Base-by-base conservation (phyloP, 1,140 invertebrate species). In the Dreissena polymorpha region DNA sequence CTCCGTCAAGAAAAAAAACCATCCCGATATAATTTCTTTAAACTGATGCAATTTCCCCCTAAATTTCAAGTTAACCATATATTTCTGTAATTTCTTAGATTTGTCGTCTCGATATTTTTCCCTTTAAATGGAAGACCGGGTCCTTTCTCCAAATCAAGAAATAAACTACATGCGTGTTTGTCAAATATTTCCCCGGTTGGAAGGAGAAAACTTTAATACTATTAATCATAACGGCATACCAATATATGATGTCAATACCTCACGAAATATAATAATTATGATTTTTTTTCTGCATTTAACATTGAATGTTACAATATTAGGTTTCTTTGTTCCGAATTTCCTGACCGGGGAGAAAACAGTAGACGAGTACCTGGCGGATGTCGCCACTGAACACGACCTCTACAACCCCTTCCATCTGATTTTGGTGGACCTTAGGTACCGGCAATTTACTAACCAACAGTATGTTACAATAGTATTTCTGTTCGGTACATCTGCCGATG, bases 351-450 rank as follows among this genome's bases (percentile, higher is more conserved):
- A 75, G 25, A 14, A 7, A 69, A 67, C 63, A 12, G 49, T 18
- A 29, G 64, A 68, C 10, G 71, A 75, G 2, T 83, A 83, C 68
- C 16, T 69, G n/a, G 49, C 57, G 0, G 18, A 25, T 25, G 64
- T 83, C 10, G 50, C 67, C 10, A n/a, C 49, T 27, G 49, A 49
- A 14, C 21, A 51, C 8, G n/a, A 63, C 8, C 60, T 68, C n/a
- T 75, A 75, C 49, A 83, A 83, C 65, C 71, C 72, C 12, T 83
- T 83, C 29, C 80, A 83, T 51, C 70, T 83, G 18, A 14, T 83
- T 67, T 18, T 73, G 21, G 12, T 69, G 21, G 64, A 82, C 67
- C 71, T 82, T 16, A 74, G 70, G 79, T 82, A 18, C 16, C 27
- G 16, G 8, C 12, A 16, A 51, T 49, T n/a, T 10, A 3, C 18